phyloP scores from a whole-genome alignment of 2,113 vertebrate genomes.

The Salvelinus fontinalis region DNA sequence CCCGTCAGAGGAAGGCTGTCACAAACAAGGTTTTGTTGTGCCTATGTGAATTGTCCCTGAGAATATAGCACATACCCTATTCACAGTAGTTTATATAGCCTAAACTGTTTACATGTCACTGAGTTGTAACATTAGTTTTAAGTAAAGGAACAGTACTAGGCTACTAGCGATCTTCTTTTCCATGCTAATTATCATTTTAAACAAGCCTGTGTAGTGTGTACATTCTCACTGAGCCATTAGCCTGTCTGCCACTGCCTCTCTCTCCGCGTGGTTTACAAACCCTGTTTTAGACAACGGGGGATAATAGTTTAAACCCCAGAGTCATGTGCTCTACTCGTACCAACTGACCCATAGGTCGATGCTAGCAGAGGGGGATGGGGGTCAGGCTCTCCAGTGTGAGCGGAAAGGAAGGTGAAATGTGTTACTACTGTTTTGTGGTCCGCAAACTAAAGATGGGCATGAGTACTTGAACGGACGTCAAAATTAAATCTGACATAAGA shows the following conservation, averaged over 20 bases:
- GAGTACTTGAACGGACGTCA: too few relatives aligned
- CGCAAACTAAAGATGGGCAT: too few relatives aligned
- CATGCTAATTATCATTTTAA: not conserved
- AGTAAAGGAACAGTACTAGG: not conserved
- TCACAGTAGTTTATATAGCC: not conserved
- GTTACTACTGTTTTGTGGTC: not conserved
- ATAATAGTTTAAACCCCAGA: conserved; percentile 21
- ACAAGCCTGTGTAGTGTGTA: not conserved
- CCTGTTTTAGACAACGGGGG: conserved; percentile 18
- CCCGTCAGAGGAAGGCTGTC: not conserved
- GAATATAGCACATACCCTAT: not conserved
- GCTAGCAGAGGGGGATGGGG: not conserved
- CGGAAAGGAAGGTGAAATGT: not conserved
- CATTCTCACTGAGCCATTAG: not conserved
- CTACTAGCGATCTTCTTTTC: not conserved
- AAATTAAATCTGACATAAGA: too few relatives aligned
- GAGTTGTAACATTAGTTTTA: not conserved
- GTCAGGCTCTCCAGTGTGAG: not conserved
- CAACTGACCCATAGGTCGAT: conserved; percentile 12
- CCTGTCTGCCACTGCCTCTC: not conserved
- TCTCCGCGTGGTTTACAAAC: not conserved
- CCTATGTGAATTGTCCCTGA: not conserved
- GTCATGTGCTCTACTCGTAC: conserved; percentile 22
- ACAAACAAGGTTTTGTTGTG: not conserved
- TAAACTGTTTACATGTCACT: not conserved